Conservation (phyloP, 2,113 vertebrate species). For the Notarius lentiginosus region DNA sequence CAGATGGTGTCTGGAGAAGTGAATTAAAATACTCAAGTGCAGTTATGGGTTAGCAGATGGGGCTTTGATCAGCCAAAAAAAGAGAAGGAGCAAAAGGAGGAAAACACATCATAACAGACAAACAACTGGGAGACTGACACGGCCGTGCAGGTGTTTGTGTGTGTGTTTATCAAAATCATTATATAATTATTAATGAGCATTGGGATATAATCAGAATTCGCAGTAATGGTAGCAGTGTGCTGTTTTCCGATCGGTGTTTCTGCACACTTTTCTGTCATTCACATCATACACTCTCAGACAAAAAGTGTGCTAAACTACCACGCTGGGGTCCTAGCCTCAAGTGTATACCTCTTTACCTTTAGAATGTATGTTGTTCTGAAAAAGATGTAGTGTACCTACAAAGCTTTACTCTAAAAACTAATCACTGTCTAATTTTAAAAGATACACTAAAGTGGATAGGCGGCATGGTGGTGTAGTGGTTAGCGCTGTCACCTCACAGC, state of each 20-base stretch:
- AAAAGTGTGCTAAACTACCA: not conserved
- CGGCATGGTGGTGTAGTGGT: no score
- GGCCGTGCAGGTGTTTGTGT: not conserved
- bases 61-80: conserved; percentile 49
- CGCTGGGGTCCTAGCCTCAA: no score
- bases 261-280: not conserved
- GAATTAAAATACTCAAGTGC: conserved; percentile 58
- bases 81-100: conserved; percentile 40
- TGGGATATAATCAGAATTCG: not conserved
- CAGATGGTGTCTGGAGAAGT: conserved; percentile 59
- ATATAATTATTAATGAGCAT: not conserved
- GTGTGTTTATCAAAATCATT: not conserved
- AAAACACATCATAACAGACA: conserved; percentile 49
- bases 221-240: not conserved
- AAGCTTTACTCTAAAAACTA: not conserved
- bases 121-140: conserved; percentile 39
- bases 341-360: not conserved
- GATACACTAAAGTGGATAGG: no score
- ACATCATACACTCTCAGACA: not conserved
- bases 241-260: not conserved
- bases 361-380: not conserved
- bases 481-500: no score
- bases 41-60: conserved; percentile 58
- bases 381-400: not conserved
- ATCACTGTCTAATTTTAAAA: not conserved